Base-by-base conservation (phyloP, 2,888 invertebrate species). In the Kryphioiulus occultus region DNA sequence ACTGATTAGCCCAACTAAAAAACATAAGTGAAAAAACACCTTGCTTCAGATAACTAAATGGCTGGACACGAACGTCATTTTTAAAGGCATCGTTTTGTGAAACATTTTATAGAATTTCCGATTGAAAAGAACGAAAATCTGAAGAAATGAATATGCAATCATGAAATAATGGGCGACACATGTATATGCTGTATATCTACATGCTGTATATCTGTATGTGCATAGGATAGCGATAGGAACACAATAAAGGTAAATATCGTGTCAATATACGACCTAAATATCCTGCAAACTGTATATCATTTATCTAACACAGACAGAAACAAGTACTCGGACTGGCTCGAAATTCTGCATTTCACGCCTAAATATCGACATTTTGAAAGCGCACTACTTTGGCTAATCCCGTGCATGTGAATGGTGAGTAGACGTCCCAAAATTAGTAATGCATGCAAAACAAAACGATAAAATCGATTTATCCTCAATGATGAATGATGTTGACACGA, bases 391-490 rank as follows among this genome's bases (percentile, higher is more conserved):
- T 30, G 78, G 9, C 30, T 78, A 78, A 78, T 78, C 78, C 78
- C 15, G 30, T 10, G 22, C 30, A 78, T 15, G 15, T 15, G 30
- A 78, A 22, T 19, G 0, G 12, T 53, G 53, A 47, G 17, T 2
- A 68, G 26, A 78, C 78, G 12, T 78, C 12, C 12, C 78, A 78
- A 78, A 78, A 78, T 78, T 30, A 26, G 78, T 78, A 78, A 78
- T 30, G 78, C 15, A 26, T 26, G 22, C 68, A 68, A 68, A 68
- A n/a, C 68, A 26, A 3, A 30, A 15, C 26, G 22, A 78, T 78
- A 78, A 78, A 30, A 30, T 30, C 78, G 30, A 78, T 78, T 78
- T 78, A 10, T 78, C 78, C 78, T 78, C 78, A 78, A 15, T 78
- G 78, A 78, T 78, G 30, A 78, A 78, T 12, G 78, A 30, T 30